phyloP scores from a whole-genome alignment of 2,113 vertebrate genomes.

The Spilogale gracilis region DNA sequence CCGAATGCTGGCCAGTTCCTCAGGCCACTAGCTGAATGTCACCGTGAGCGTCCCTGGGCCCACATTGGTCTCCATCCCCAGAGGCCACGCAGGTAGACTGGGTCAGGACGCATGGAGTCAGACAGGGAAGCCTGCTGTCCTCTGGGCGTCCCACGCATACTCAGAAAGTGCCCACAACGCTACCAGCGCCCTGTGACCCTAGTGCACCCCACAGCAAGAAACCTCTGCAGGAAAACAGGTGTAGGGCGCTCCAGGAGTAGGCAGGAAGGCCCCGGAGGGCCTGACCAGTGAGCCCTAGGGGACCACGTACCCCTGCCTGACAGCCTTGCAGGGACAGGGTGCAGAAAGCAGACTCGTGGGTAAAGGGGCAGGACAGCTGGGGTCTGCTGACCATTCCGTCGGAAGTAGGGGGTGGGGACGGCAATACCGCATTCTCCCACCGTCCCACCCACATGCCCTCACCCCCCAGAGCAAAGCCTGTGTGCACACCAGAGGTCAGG shows the following conservation, averaged over 20 bases:
- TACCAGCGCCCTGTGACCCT: too few species aligned
- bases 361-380: neutral
- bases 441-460: neutral
- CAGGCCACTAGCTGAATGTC: accelerated
- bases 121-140: neutral
- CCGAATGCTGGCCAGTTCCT: neutral
- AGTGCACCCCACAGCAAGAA: neutral
- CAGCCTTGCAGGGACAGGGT: neutral
- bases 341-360: neutral
- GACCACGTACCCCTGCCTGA: neutral
- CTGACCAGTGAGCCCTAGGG: neutral
- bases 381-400: neutral
- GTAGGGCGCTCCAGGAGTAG: neutral
- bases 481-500: accelerated
- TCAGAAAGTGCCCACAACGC: neutral
- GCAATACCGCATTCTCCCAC: neutral
- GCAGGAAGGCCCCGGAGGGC: neutral
- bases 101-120: accelerated
- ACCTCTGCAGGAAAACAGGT: neutral
- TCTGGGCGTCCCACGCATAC: neutral
- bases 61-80: neutral
- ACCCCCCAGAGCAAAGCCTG: accelerated
- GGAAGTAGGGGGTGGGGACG: accelerated
- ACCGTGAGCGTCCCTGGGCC: too few species aligned
- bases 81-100: too few species aligned